A percentile compares a stretch with the other conserved stretches of the same genome.
phyloP scores from a whole-genome alignment of 1,140 invertebrate genomes.

The Pygmarrhopalites habei region DNA sequence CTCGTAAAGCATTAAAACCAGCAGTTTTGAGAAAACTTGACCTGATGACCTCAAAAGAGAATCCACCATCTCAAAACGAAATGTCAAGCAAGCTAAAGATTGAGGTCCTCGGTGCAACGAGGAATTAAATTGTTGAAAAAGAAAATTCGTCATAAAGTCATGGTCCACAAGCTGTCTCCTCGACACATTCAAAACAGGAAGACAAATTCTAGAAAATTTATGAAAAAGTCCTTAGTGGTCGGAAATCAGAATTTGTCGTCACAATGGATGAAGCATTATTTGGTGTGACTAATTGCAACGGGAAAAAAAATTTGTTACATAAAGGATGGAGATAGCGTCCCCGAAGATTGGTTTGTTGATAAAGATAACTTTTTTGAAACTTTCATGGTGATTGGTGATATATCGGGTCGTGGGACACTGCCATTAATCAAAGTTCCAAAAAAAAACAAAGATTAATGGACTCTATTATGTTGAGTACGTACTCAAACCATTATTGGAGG shows the following conservation, averaged over 20 bases:
- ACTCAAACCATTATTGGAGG: no score
- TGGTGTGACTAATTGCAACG: neutral
- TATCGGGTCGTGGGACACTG: no score
- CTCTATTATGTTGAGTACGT: slow-evolving; percentile 11
- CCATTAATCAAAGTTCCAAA: no score
- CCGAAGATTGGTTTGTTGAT: neutral
- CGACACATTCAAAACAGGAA: slow-evolving; percentile 2
- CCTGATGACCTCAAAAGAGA: slow-evolving; percentile 12
- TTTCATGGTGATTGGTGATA: slow-evolving; percentile 12
- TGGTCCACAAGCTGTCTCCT: neutral
- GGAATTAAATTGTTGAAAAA: neutral
- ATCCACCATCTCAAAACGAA: neutral
- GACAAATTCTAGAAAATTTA: slow-evolving; percentile 8
- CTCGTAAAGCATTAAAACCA: neutral
- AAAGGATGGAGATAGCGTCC: neutral
- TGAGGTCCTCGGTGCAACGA: neutral
- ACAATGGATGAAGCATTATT: slow-evolving; percentile 20
- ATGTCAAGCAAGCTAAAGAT: neutral
- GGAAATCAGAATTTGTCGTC: slow-evolving; percentile 10
- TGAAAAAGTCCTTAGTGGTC: neutral
- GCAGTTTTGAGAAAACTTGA: neutral
- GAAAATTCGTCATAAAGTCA: neutral
- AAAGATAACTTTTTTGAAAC: slow-evolving; percentile 21
- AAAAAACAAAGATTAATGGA: slow-evolving; percentile 13
- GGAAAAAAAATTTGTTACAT: slow-evolving; percentile 5